Evolutionary conservation across 2,113 vertebrate species (phyloP), one percentile per base, ranked within the genome.

Genomic region (Lagenorhynchus albirostris): DNA sequence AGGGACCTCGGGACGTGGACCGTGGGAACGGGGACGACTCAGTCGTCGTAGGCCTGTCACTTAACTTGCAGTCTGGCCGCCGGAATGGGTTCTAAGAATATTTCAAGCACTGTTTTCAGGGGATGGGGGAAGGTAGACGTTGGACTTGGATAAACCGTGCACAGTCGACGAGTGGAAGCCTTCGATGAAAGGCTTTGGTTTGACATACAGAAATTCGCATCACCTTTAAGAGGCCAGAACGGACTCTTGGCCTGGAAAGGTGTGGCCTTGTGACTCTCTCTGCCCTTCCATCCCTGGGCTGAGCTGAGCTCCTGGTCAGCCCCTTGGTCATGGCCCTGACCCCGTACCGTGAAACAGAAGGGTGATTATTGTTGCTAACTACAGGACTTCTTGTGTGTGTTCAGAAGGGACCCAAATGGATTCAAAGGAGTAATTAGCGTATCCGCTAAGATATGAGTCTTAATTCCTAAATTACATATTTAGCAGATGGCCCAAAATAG

Each of bases 381-480:
- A 20, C 50, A 38, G 92, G 70, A 36, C 79, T 93, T 67, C 53
- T 26, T n/a, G 65, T 73, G 44, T 55, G 81, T 92, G 89, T 92
- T 93, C 92, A 65, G 76, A 67, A 95, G 87, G 88, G 84, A 62
- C 84, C 97, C 93, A 76, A 71, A 74, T 50, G 91, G 77, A 62
- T 95, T 47, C 89, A 79, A 79, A 70, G 92, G 95, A 94, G 79
- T 96, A 67, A 17, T 98, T 95, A 95, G 96, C 89, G 92, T 91
- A 50, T 95, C 91, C 96, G 97, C 89, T 98, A 96, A 98, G 98
- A 98, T 98, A 98, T 95, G 97, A 96, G 97, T 98, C 93, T 79
- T 98, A 98, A 98, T 98, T 98, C 95, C 96, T 97, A 98, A 98
- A 98, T 98, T 98, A 95, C 97, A 96, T 41, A 82, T 98, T 98